Conservation (phyloP, 2,113 vertebrate species). For the zebrafish (Danio rerio) region GRCz12tu NC_133180.1:32052001-32052500, state of each 20-base stretch:
- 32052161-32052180: slow-evolving; percentile 35
- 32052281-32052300: slow-evolving; percentile 28
- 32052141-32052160: slow-evolving; percentile 56
- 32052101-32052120: slow-evolving; percentile 55
- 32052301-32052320: background rate
- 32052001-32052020: background rate
- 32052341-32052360: background rate
- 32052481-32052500: too few species aligned
- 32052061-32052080: background rate
- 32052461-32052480: too few species aligned
- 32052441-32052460: too few species aligned
- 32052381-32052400: background rate
- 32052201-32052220: background rate
- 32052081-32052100: slow-evolving; percentile 24
- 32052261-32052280: slow-evolving; percentile 23
- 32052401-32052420: too few species aligned
- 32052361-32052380: slow-evolving; percentile 32
- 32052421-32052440: too few species aligned
- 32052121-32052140: slow-evolving; percentile 41
- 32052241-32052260: slow-evolving; percentile 25
- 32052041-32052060: background rate
- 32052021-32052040: slow-evolving; percentile 24
- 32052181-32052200: slow-evolving; percentile 26
- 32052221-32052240: background rate
- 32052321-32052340: slow-evolving; percentile 9